These are phyloP conservation scores for Pedionomus torquatus DNA, from an alignment of 2,113 vertebrate genomes.

Conservation along the genomic window DNA sequence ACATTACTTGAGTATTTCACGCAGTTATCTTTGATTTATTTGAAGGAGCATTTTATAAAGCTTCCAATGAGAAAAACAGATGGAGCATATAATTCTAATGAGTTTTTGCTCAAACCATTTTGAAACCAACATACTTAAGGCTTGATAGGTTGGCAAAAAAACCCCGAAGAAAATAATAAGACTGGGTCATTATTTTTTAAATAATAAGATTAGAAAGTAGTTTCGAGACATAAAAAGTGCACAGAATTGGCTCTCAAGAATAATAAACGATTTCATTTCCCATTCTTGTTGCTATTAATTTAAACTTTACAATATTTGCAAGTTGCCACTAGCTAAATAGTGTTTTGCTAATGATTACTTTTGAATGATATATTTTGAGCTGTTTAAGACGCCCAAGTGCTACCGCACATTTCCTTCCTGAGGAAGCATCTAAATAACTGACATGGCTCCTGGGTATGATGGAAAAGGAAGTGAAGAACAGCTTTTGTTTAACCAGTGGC, in stretches of 20 bases:
- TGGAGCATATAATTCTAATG: constrained; percentile 71
- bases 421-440: neutral
- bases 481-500: neutral
- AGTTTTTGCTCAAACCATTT: constrained; percentile 63
- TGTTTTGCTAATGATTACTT: constrained; percentile 58
- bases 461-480: neutral
- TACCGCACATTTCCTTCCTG: neutral
- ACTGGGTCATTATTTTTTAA: constrained; percentile 75
- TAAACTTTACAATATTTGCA: constrained; percentile 69
- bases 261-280: constrained; percentile 76
- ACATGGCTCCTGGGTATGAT: neutral
- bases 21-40: constrained; percentile 72
- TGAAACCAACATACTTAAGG: constrained; percentile 67
- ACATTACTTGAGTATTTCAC: constrained; percentile 45
- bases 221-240: constrained; percentile 69
- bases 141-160: constrained; percentile 56
- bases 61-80: constrained; percentile 71
- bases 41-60: constrained; percentile 67
- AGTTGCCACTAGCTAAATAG: constrained; percentile 71
- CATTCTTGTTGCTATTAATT: constrained; percentile 71
- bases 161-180: constrained; percentile 14
- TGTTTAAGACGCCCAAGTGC: neutral
- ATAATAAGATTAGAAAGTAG: constrained; percentile 76
- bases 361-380: constrained; percentile 50
- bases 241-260: constrained; percentile 73